Base-by-base conservation (phyloP, 1,140 invertebrate genomes). In the Drosophila truncata region DNA sequence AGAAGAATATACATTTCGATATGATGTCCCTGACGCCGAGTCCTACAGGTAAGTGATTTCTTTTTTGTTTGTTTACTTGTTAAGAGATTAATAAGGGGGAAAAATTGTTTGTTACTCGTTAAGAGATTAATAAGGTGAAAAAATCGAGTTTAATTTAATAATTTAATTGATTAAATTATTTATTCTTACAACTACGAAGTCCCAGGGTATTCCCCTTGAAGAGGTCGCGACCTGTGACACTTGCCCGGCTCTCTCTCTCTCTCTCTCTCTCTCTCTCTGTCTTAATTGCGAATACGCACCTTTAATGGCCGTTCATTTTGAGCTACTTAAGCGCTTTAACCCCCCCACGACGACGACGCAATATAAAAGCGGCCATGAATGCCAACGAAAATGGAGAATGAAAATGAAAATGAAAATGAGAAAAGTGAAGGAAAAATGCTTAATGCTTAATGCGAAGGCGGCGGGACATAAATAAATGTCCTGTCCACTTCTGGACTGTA, bases 21-120 rank as follows among this genome's bases (percentile, higher is more conserved):
- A 95, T 96, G 94, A 95, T 96, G 94, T 94, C 94, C 57, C 93
- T 97, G 20, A 96, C 95, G 46, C 96, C 96, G 10, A 96, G 95
- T 93, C 96, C 96, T 11, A 96, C 95, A 94, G 96, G 96, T 96
- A 69, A 92, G 92, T 86, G 18, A 7, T 44, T 5, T 7, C 7
- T 31, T 3, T 46, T 25, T n/a, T 4, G 3, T 23, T 8, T 14
- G 7, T 4, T 37, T 23, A 18, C 4, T 7, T 16, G 2, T 31
- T 52, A 52, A 52, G 9, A n/a, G n/a, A n/a, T n/a, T n/a, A n/a
- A n/a, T n/a, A n/a, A n/a, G n/a, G n/a, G n/a, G n/a, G n/a, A n/a
- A n/a, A n/a, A 27, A 5, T 27, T 27, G 5, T 2, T 20, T 6
- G 6, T 6, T 50, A 18, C 10, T 50, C 27, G n/a, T 6, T 9